Base-by-base conservation (phyloP, 2,113 vertebrate genomes). In the Trogon surrucura region DNA sequence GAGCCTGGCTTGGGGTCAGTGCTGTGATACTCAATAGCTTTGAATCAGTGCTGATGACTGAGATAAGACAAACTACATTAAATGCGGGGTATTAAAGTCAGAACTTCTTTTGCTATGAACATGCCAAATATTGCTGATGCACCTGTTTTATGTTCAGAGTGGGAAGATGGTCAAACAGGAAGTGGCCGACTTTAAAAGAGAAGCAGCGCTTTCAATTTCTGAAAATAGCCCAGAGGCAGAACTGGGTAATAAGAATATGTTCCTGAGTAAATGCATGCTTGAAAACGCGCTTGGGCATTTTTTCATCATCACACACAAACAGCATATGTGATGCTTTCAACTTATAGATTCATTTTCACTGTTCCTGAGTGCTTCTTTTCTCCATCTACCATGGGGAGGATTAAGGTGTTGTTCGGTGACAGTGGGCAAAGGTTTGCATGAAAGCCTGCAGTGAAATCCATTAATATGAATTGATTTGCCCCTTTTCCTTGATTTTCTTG, bases 71-170 rank as follows among this genome's bases (percentile, higher is more conserved):
- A 97, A 93, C 87, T 89, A 94, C 87, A 62, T 48, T 50, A 97
- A 98, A 96, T 73, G 70, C 90, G 25, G 75, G 77, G 74, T 94
- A 88, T 94, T 94, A 90, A 88, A 91, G 91, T 61, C 78, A 96
- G 93, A 97, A 92, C 85, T 94, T 95, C 91, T 95, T 92, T 79
- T 89, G 71, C 69, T 77, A 29, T 11, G 73, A 94, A 65, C 88
- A 91, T 74, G 91, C 91, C 97, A 97, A 82, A 94, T 95, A 96
- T 90, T 93, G 87, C 96, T 97, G 83, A 94, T 96, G 95, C 97
- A 98, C 98, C 97, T 98, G 97, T 96, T 98, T 97, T 95, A 93
- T 97, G 96, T 97, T 98, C 93, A 65, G 93, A 96, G 88, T 93
- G 92, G 96, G 97, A 98, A 97, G 85, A 92, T 5, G 77, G 92